Conservation (phyloP, 2,888 invertebrate species). For the Yponomeuta cagnagella region DNA sequence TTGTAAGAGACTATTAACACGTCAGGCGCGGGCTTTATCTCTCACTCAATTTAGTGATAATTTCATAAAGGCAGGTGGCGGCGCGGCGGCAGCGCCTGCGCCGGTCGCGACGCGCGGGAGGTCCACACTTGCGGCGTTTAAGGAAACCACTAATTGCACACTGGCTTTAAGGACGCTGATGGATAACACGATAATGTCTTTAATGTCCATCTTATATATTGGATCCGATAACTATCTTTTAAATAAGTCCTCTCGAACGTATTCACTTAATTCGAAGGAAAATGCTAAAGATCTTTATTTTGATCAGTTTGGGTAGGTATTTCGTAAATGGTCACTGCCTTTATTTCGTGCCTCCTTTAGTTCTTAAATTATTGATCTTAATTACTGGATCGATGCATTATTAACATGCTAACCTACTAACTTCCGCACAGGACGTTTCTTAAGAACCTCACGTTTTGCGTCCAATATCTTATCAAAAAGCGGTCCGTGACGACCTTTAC, state of each 20-base stretch:
- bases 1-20: constrained; percentile 45
- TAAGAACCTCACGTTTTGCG: neutral
- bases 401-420: neutral
- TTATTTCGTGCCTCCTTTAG: constrained; percentile 1
- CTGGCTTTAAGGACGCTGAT: constrained; percentile 40
- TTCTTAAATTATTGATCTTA: neutral
- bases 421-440: constrained; percentile 11
- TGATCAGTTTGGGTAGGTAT: constrained; percentile 1
- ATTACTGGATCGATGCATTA: neutral
- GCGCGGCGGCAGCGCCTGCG: constrained; percentile 22
- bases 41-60: constrained; percentile 71
- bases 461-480: constrained; percentile 1
- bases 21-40: constrained; percentile 60
- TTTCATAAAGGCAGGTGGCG: constrained; percentile 51
- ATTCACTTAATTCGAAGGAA: neutral
- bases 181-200: constrained; percentile 66
- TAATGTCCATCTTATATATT: constrained; percentile 53
- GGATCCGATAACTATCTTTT: constrained; percentile 45
- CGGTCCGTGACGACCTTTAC: constrained; percentile 14
- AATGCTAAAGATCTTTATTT: neutral
- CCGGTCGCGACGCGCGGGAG: constrained; percentile 40
- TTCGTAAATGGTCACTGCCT: neutral
- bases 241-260: constrained; percentile 29
- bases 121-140: constrained; percentile 48
- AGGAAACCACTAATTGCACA: constrained; percentile 27